A percentile compares a stretch with the other conserved stretches of the same genome.
Conservation (phyloP, 2,797 vertebrate species). For the Xiphophorus birchmanni region DNA sequence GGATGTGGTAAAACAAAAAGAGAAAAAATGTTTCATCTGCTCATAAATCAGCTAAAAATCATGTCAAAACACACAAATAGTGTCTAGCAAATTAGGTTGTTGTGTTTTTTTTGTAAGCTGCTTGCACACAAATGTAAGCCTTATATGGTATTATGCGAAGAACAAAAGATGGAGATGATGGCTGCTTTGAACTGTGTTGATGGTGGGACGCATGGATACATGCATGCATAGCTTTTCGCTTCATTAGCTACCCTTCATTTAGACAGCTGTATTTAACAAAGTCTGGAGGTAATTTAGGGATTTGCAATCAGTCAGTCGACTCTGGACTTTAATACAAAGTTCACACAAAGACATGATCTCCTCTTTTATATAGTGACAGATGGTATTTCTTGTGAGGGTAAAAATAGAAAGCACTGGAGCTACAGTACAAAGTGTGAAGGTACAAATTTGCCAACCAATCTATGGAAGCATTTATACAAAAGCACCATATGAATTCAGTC, state of each 20-base stretch:
- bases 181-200: constrained; percentile 3
- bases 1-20: constrained; percentile 11
- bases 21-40: constrained; percentile 51
- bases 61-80: constrained; percentile 19
- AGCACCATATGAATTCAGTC: neutral
- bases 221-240: constrained; percentile 46
- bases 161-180: constrained; percentile 2
- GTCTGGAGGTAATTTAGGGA: constrained; percentile 64
- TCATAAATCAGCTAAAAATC: constrained; percentile 23
- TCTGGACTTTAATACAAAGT: constrained; percentile 18
- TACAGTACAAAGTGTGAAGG: neutral
- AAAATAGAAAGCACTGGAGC: neutral
- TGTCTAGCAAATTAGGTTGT: neutral
- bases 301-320: constrained; percentile 49
- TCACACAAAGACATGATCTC: constrained; percentile 12
- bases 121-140: constrained; percentile 15
- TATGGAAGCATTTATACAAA: neutral
- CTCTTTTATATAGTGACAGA: neutral
- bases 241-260: constrained; percentile 68
- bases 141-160: constrained; percentile 4
- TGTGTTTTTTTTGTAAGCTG: constrained; percentile 2
- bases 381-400: neutral
- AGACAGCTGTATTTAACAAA: constrained; percentile 48
- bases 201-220: constrained; percentile 47
- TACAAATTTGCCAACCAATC: neutral